Evolutionary conservation across 2,113 vertebrate genomes (phyloP), one percentile per base, ranked within the genome.

Genomic region (Entomyzon cyanotis): DNA sequence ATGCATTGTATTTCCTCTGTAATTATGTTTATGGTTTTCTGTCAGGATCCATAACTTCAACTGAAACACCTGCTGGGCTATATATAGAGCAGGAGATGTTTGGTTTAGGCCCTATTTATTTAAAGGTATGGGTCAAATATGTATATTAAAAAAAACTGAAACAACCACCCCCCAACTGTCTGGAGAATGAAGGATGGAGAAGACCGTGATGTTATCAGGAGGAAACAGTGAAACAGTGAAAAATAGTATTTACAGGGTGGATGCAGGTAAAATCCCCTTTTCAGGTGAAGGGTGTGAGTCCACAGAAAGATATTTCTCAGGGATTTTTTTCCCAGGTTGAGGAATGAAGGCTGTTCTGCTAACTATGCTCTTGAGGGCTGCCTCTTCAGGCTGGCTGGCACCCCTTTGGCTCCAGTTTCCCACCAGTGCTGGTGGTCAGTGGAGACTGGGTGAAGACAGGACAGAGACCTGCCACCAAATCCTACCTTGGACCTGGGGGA

Each of bases 91-190:
- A 71, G 63, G 69, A 87, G 52, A 60, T 64, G 56, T 92, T 93
- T 87, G 74, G 3, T 94, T 97, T 94, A 84, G 65, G 46, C 30
- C 37, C 44, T 95, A 87, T 97, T 97, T 96, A 84, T 91, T 94
- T 90, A 84, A 91, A 79, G 62, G 73, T 79, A 71, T 77, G 74
- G 87, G 68, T 75, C 68, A 80, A 85, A 97, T 56, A 77, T 25
- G 24, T 42, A 12, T 59, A 35, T 87, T 47, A 3, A 28, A 79
- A 73, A 64, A 46, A 25, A 9, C 0, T 56, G 18, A 52, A 47
- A 63, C 19, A 70, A 49, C 22, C 28, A 31, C 7, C 35, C 22
- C 47, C 60, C 44, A n/a, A 44, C 31, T 82, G 52, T 73, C 52
- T 67, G 76, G 39, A 90, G 58, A 69, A 41, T 14, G 76, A 67